Evolutionary conservation across 2,797 vertebrate species (phyloP), one percentile per base, ranked within the genome.

Genomic region (Dromococcyx pavoninus): DNA sequence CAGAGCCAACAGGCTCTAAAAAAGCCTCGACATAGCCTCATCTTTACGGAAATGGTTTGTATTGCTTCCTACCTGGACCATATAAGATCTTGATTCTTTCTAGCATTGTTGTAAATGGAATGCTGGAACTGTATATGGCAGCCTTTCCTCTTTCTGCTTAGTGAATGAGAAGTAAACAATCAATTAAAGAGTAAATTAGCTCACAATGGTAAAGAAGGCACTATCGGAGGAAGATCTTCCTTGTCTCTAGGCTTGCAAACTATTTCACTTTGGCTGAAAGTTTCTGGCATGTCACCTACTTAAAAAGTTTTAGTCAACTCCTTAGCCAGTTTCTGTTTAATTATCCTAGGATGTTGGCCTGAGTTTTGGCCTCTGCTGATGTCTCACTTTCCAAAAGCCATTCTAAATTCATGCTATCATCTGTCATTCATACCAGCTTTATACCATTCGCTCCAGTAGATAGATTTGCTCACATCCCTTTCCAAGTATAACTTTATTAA

Each of bases 41-140:
- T 57, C 44, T 69, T 30, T 57, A 62, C 0, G 2, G 17, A 58
- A 56, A 46, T 11, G 19, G 39, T 50, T 80, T 1, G 0, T 62
- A 24, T 22, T 41, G 44, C 32, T 61, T 86, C 56, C 46, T 60
- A 9, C 23, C 32, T 21, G 8, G 43, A 80, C 30, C 14, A 39
- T 27, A 62, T 84, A 77, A 46, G 0, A 35, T 57, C 33, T 61
- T 39, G 24, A 37, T 35, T 54, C 25, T 69, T 89, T 62, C 24
- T 28, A 84, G 33, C 2, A 13, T 56, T 75, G 0, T 57, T 72
- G 50, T 51, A 74, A 89, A 58, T 15, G 30, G 19, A 35, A 77
- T 9, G 44, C 48, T 77, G 44, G n/a, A 71, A 54, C 11, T 25
- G 19, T 39, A 37, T 3, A 1, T 71, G 27, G 43, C 61, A 84